A percentile compares a stretch with the other conserved stretches of the same genome.
These are phyloP conservation scores for Drosophila nr. perissopoda DNA, from an alignment of 2,888 invertebrate genomes.

Conservation along the genomic window DNA sequence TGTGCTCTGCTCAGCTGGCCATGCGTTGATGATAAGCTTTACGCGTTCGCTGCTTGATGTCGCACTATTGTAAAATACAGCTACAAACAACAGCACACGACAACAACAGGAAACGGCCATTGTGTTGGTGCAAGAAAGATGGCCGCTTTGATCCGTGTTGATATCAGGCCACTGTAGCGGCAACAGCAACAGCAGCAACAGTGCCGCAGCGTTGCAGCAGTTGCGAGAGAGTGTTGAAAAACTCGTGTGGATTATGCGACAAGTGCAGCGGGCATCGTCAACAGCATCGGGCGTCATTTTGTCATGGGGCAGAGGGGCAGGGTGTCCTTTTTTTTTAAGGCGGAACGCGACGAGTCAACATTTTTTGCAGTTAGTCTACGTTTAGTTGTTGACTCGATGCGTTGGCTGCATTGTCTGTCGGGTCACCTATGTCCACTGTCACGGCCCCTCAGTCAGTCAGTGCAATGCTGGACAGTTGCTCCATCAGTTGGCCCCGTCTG, in stretches of 20 bases:
- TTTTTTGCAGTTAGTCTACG: slow-evolving; percentile 58
- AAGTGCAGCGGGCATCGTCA: slow-evolving; percentile 69
- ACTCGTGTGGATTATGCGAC: slow-evolving; percentile 75
- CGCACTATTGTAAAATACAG: slow-evolving; percentile 68
- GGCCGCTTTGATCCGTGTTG: slow-evolving; percentile 80
- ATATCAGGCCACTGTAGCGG: slow-evolving; percentile 65
- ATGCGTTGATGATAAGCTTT: slow-evolving; percentile 79
- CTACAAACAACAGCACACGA: slow-evolving; percentile 51
- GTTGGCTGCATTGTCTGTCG: slow-evolving; percentile 20
- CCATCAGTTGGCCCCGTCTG: slow-evolving; percentile 48
- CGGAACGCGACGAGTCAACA: slow-evolving; percentile 4
- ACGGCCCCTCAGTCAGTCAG: slow-evolving; percentile 9
- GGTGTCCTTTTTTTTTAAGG: neutral
- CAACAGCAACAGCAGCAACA: slow-evolving; percentile 42
- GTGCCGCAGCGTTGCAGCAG: neutral
- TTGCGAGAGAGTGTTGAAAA: slow-evolving; percentile 36
- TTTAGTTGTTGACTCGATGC: slow-evolving; percentile 70
- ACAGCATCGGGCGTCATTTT: slow-evolving; percentile 44
- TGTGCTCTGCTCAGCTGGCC: slow-evolving; percentile 65
- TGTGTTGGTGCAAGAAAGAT: slow-evolving; percentile 75
- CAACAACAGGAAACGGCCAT: slow-evolving; percentile 64
- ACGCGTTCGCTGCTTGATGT: slow-evolving; percentile 76
- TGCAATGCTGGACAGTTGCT: slow-evolving; percentile 30
- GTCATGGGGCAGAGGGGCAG: neutral
- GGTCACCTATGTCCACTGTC: slow-evolving; percentile 49